phyloP scores from a whole-genome alignment of 2,113 vertebrate species.

The Balaeniceps rex region DNA sequence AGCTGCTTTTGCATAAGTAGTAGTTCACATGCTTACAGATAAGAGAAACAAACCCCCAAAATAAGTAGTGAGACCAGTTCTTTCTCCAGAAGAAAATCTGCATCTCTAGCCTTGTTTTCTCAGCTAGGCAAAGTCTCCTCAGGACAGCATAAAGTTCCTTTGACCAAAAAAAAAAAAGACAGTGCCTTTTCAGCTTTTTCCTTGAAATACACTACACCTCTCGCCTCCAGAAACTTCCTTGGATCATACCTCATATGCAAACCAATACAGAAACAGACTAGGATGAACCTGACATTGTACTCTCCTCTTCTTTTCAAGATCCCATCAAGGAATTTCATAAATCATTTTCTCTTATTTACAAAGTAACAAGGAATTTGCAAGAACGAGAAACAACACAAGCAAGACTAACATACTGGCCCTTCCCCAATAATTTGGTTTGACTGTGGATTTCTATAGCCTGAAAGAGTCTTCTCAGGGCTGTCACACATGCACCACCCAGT shows the following conservation, averaged over 20 bases:
- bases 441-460: not conserved
- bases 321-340: not conserved
- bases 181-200: not conserved
- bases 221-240: not conserved
- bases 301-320: not conserved
- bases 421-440: not conserved
- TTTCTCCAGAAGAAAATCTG: not conserved
- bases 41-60: not conserved
- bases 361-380: not conserved
- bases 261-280: not conserved
- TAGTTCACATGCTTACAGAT: not conserved
- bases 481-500: not conserved
- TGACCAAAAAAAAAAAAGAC: not conserved
- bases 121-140: not conserved
- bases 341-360: not conserved
- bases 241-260: not conserved
- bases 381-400: not conserved
- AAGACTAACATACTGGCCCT: not conserved
- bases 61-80: not conserved
- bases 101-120: not conserved
- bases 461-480: not conserved
- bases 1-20: not conserved
- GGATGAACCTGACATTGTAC: not conserved
- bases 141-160: not conserved
- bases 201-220: not conserved